Conservation (phyloP, 2,888 invertebrate species). For the Teleiodes luculella region DNA sequence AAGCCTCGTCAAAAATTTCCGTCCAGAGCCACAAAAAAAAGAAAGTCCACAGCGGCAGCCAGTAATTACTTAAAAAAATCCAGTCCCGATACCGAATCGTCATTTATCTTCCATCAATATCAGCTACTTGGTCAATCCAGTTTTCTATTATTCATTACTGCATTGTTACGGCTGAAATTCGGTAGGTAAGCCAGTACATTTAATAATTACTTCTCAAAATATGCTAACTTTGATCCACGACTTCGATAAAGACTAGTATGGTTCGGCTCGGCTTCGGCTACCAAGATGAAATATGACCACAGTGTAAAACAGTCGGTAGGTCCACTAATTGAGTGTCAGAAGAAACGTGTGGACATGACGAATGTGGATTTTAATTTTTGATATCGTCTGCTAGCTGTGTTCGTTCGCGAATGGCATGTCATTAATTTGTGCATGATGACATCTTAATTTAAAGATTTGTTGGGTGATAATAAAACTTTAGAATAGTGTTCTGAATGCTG, state of each 20-base stretch:
- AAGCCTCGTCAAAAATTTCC: too few species aligned
- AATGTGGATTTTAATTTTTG: constrained; percentile 6
- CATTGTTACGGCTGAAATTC: constrained; percentile 70
- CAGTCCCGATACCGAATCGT: constrained; percentile 65
- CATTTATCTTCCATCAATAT: constrained; percentile 63
- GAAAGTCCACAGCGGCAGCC: constrained; percentile 37
- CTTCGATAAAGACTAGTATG: constrained; percentile 57
- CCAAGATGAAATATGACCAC: constrained; percentile 15
- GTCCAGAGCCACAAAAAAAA: constrained; percentile 20
- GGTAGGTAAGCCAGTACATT: constrained; percentile 66
- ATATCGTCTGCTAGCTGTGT: not conserved
- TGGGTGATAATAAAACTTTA: not conserved
- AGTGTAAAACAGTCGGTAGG: constrained; percentile 14
- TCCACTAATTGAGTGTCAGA: constrained; percentile 5
- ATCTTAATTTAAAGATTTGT: not conserved
- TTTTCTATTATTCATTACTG: constrained; percentile 74
- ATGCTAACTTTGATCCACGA: constrained; percentile 74
- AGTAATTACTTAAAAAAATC: constrained; percentile 63
- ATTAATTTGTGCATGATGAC: not conserved
- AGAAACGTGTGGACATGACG: constrained; percentile 9
- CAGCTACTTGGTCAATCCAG: constrained; percentile 67
- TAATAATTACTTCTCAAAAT: constrained; percentile 79
- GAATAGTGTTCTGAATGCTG: not conserved
- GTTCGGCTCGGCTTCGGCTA: constrained; percentile 12
- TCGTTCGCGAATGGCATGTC: not conserved